These are phyloP conservation scores for Molossus alvarezi DNA, from an alignment of 2,797 vertebrate genomes.

Conservation along the genomic window DNA sequence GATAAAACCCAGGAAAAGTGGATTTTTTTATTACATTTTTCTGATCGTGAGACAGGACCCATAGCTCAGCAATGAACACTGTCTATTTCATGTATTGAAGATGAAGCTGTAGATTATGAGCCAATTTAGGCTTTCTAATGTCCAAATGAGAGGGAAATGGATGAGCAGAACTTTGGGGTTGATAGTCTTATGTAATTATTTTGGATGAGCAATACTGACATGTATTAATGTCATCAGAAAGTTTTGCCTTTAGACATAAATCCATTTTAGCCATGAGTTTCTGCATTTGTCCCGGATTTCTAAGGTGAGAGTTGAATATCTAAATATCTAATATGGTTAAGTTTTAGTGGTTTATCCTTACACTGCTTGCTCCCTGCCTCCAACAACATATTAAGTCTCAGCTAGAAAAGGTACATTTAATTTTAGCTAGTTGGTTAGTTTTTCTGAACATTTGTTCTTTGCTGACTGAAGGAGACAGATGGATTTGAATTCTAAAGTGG, in stretches of 20 bases:
- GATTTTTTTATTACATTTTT: neutral
- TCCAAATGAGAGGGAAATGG: constrained; percentile 29
- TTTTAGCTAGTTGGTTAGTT: constrained; percentile 78
- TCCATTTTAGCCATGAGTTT: constrained; percentile 44
- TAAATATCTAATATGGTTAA: neutral
- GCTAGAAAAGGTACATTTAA: constrained; percentile 74
- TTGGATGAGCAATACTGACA: constrained; percentile 30
- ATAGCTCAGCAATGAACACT: neutral
- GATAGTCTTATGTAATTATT: constrained; percentile 12
- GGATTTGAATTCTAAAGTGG: constrained; percentile 80
- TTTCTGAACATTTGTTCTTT: constrained; percentile 80
- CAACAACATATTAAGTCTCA: constrained; percentile 13
- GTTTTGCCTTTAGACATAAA: constrained; percentile 49
- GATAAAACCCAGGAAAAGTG: neutral
- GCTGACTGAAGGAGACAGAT: constrained; percentile 76
- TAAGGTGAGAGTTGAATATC: constrained; percentile 21
- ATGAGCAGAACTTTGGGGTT: neutral
- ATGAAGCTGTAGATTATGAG: neutral
- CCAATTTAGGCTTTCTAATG: neutral
- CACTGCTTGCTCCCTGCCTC: neutral
- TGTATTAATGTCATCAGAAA: constrained; percentile 43
- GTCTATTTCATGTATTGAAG: neutral
- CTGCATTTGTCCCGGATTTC: constrained; percentile 26
- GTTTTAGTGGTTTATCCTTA: constrained; percentile 34
- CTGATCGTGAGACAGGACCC: neutral